Conservation (phyloP, 2,888 invertebrate species). For the Ophion ellenae region DNA sequence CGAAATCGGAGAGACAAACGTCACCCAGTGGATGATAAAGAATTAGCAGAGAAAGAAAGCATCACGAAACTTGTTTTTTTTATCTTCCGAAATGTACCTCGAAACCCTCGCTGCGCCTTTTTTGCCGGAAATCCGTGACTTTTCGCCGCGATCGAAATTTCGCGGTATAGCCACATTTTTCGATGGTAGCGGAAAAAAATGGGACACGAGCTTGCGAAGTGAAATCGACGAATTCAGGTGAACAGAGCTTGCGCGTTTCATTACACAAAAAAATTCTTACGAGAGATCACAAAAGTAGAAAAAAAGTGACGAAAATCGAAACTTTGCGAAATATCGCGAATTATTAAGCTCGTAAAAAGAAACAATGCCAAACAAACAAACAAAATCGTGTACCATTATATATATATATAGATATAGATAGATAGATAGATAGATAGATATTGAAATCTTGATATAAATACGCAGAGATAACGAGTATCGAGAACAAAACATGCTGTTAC, state of each 20-base stretch:
- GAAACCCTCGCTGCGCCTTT: too few relatives aligned
- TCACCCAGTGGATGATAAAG: background rate
- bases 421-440: background rate
- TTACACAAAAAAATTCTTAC: background rate
- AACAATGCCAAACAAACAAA: background rate
- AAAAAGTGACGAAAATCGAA: background rate
- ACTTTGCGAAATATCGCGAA: background rate
- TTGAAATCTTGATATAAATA: background rate
- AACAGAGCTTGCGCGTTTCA: constrained; percentile 7
- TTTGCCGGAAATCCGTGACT: background rate
- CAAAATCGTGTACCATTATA: background rate
- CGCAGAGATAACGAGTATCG: background rate
- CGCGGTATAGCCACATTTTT: background rate
- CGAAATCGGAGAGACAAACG: background rate
- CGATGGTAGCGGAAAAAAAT: background rate
- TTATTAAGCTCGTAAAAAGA: background rate
- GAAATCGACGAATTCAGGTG: background rate
- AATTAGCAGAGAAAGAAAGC: background rate
- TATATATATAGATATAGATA: background rate
- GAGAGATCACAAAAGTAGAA: constrained; percentile 6
- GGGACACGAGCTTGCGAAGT: background rate
- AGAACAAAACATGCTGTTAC: constrained; percentile 22
- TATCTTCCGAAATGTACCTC: too few relatives aligned
- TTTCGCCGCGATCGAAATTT: background rate
- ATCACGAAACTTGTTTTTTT: background rate